phyloP scores from a whole-genome alignment of 2,888 invertebrate genomes.

The Ichneumoninae sp. region DNA sequence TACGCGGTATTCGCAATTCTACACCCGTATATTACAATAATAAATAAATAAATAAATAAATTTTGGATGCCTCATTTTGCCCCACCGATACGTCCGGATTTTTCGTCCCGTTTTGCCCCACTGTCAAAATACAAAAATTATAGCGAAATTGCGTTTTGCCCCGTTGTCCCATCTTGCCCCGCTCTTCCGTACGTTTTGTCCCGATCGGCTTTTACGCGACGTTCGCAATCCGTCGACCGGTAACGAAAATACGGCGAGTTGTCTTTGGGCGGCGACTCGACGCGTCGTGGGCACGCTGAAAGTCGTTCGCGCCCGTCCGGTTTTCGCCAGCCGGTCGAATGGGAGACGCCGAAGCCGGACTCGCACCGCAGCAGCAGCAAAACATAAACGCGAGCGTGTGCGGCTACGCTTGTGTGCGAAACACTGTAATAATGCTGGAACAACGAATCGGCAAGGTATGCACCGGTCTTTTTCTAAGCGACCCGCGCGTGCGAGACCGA shows the following conservation, averaged over 20 bases:
- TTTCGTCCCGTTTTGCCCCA: no score
- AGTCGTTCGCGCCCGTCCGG: constrained; percentile 59
- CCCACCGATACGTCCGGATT: no score
- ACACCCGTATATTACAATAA: not conserved
- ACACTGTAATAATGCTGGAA: constrained; percentile 55
- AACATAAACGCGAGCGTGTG: constrained; percentile 21
- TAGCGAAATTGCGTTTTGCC: no score
- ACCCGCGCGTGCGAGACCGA: constrained; percentile 53
- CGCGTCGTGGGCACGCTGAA: constrained; percentile 20
- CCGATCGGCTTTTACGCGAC: constrained; percentile 44
- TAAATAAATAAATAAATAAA: not conserved
- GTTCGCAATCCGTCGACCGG: constrained; percentile 27
- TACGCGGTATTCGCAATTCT: constrained; percentile 16
- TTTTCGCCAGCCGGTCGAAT: constrained; percentile 48
- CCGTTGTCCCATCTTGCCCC: no score
- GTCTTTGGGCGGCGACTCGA: not conserved
- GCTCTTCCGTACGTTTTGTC: not conserved
- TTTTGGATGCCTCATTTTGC: no score
- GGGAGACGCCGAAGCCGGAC: constrained; percentile 21
- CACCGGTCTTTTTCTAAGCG: constrained; percentile 59
- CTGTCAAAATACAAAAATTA: no score
- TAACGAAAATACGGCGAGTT: constrained; percentile 34
- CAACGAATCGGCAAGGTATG: constrained; percentile 56
- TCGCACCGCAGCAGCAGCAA: constrained; percentile 33
- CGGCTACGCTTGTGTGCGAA: not conserved